These are phyloP conservation scores for Epizoanthus fatuus DNA, from an alignment of 92 coral and sea anemone species.

Conservation along the genomic window DNA sequence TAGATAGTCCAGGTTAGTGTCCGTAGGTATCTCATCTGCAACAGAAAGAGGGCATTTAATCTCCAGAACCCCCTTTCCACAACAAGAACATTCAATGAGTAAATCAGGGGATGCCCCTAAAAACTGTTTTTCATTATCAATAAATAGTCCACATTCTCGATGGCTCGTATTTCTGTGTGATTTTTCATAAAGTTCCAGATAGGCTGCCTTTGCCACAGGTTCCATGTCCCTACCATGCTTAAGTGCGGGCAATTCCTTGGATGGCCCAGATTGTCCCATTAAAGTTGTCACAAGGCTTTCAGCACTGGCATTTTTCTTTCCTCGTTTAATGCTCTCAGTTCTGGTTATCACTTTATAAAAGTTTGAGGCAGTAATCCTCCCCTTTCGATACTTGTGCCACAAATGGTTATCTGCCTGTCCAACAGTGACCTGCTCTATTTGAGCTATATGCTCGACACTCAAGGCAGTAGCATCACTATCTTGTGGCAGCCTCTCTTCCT, in stretches of 20 bases:
- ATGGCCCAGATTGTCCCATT: slow-evolving; percentile 42
- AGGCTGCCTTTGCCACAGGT: slow-evolving; percentile 42
- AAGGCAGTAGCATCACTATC: not conserved
- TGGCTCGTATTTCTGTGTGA: slow-evolving; percentile 32
- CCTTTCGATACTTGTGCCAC: not conserved
- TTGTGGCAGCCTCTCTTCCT: not conserved
- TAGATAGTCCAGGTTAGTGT: no score
- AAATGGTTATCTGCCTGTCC: not conserved
- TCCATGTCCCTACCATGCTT: slow-evolving; percentile 73
- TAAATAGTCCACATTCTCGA: slow-evolving; percentile 64
- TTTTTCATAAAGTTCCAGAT: slow-evolving; percentile 41
- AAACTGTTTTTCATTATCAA: slow-evolving; percentile 46
- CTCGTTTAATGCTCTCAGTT: slow-evolving; percentile 14
- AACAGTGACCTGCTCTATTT: slow-evolving; percentile 1
- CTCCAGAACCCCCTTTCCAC: slow-evolving; percentile 64
- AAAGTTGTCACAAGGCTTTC: slow-evolving; percentile 8
- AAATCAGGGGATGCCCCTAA: slow-evolving; percentile 55
- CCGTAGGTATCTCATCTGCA: slow-evolving; percentile 25
- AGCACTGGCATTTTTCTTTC: not conserved
- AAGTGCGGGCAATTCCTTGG: slow-evolving; percentile 48
- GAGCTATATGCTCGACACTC: not conserved
- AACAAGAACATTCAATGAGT: slow-evolving; percentile 59
- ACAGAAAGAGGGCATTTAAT: slow-evolving; percentile 60
- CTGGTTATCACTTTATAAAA: slow-evolving; percentile 37
- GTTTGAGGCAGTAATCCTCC: slow-evolving; percentile 35